Percentiles rank a stretch among this genome's conserved stretches.
Evolutionary conservation across 2,113 vertebrate genomes (phyloP).

Genomic region (Donacobius atricapilla): DNA sequence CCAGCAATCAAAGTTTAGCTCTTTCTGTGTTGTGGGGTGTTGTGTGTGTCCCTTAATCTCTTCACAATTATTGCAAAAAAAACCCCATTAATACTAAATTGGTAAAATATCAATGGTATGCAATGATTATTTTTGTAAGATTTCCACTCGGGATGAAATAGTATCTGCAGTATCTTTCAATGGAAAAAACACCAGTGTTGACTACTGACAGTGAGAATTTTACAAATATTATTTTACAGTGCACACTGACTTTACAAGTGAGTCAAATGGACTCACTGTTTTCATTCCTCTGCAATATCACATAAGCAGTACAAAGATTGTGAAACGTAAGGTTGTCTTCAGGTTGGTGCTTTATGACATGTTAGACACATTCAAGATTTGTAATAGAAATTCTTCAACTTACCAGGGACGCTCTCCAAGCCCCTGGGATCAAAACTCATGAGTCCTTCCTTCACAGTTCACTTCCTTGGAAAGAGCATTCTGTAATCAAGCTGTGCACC

Average conservation of each 20-base stretch:
- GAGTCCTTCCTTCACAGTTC: slow-evolving; percentile 83
- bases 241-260: background rate
- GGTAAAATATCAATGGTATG: background rate
- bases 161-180: background rate
- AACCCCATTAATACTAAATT: background rate
- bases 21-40: background rate
- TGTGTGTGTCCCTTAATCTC: background rate
- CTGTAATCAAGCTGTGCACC: slow-evolving; percentile 33
- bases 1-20: background rate
- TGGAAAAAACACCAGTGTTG: background rate
- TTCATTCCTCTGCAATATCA: background rate
- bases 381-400: background rate
- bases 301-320: background rate
- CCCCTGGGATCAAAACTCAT: slow-evolving; percentile 83
- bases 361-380: background rate
- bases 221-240: background rate
- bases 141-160: background rate
- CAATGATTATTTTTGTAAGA: background rate
- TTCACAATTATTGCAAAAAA: background rate
- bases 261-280: background rate
- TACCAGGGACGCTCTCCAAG: slow-evolving; percentile 85
- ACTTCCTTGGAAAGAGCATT: slow-evolving; percentile 70
- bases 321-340: background rate
- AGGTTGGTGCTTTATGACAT: background rate
- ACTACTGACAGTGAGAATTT: background rate